Conservation (phyloP, 1,140 invertebrate genomes). For the Drosophila miranda region DNA sequence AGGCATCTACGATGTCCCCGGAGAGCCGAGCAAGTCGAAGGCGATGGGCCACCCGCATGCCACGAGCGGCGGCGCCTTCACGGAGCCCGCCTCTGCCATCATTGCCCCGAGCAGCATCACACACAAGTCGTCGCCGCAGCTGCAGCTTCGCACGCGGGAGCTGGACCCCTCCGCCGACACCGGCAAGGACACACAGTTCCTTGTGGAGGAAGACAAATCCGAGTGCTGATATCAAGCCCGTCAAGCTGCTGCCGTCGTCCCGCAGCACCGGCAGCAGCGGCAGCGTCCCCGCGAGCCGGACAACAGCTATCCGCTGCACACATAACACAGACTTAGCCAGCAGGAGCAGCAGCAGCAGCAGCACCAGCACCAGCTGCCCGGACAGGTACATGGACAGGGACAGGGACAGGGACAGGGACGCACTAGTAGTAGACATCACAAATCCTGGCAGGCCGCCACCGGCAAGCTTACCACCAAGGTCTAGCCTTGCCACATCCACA, state of each 20-base stretch:
- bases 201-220: slow-evolving; percentile 92
- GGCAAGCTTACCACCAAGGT: slow-evolving; percentile 68
- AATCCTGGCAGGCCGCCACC: slow-evolving; percentile 57
- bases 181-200: slow-evolving; percentile 95
- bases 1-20: slow-evolving; percentile 91
- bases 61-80: slow-evolving; percentile 74
- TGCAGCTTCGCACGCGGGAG: slow-evolving; percentile 89
- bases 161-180: slow-evolving; percentile 93
- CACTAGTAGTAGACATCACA: slow-evolving; percentile 66
- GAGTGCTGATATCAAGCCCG: slow-evolving; percentile 82
- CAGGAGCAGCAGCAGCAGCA: slow-evolving; percentile 25
- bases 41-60: slow-evolving; percentile 65
- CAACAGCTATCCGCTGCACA: slow-evolving; percentile 62
- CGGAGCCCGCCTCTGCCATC: slow-evolving; percentile 87
- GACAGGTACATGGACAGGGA: slow-evolving; percentile 25
- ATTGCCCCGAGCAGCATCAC: slow-evolving; percentile 91
- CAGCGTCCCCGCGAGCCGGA: slow-evolving; percentile 15
- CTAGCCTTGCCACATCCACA: slow-evolving; percentile 24
- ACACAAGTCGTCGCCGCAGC: slow-evolving; percentile 88
- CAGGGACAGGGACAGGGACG: slow-evolving; percentile 38
- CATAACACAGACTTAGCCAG: slow-evolving; percentile 62
- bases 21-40: slow-evolving; percentile 87
- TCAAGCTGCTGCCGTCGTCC: slow-evolving; percentile 44
- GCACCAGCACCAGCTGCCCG: slow-evolving; percentile 15
- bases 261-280: slow-evolving; percentile 38